phyloP scores from a whole-genome alignment of 2,113 vertebrate species.

The Orycteropus afer region DNA sequence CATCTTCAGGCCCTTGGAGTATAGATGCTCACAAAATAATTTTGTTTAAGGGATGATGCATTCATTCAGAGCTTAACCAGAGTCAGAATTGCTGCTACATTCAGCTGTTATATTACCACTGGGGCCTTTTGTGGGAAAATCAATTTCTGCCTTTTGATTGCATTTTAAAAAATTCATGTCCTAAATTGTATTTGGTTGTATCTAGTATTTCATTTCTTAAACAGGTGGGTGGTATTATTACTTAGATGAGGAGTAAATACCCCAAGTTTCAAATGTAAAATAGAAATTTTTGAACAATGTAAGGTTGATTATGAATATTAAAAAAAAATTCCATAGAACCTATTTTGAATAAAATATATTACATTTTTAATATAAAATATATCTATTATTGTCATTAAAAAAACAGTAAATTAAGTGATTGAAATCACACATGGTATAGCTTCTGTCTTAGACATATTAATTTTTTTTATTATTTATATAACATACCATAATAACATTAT shows the following conservation, averaged over 20 bases:
- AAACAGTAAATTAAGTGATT: background rate
- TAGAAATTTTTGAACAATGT: background rate
- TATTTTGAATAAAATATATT: background rate
- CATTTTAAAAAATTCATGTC: constrained; percentile 40
- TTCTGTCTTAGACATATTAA: background rate
- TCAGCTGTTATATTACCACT: constrained; percentile 9
- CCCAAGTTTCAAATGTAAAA: background rate
- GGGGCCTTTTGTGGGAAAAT: background rate
- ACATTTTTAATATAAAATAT: background rate
- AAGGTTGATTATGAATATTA: background rate
- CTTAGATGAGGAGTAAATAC: background rate
- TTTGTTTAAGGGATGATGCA: background rate
- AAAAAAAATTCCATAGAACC: background rate
- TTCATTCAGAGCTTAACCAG: background rate
- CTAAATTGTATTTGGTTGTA: background rate
- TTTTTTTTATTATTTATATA: constrained; percentile 16
- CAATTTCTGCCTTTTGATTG: constrained; percentile 17
- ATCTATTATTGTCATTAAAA: background rate
- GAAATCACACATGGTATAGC: background rate
- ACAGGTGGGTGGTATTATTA: background rate
- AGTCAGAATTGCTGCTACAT: background rate
- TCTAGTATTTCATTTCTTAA: constrained; percentile 24
- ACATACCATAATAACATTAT: background rate
- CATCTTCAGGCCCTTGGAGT: background rate
- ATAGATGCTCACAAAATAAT: constrained; percentile 15